phyloP scores from a whole-genome alignment of 2,113 vertebrate genomes.

The Amblyopsis rosae region DNA sequence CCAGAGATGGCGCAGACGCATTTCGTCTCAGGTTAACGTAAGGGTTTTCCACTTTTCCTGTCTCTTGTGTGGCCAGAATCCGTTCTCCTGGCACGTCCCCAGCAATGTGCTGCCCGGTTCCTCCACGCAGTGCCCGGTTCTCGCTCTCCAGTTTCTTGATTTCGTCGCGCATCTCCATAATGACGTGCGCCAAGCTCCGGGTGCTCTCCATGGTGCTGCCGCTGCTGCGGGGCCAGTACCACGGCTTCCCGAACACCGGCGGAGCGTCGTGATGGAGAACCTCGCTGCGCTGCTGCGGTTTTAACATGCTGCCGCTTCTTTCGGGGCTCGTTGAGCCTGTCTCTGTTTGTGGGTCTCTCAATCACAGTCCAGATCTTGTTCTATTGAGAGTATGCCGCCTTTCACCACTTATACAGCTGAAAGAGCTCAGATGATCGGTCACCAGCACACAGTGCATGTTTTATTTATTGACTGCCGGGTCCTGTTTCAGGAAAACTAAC shows the following conservation, averaged over 20 bases:
- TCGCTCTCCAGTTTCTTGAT: conserved; percentile 86
- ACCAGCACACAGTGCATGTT: conserved; percentile 76
- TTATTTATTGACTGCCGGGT: conserved; percentile 85
- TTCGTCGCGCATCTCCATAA: conserved; percentile 85
- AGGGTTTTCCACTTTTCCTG: conserved; percentile 33
- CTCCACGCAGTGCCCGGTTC: conserved; percentile 80
- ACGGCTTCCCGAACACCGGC: conserved; percentile 69
- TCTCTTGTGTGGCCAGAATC: conserved; percentile 1
- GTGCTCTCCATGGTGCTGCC: conserved; percentile 80
- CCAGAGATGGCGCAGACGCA: conserved; percentile 50
- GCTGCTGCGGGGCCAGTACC: conserved; percentile 68
- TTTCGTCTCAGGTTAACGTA: conserved; percentile 57
- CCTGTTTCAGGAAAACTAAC: conserved; percentile 79
- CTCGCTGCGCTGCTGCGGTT: conserved; percentile 37
- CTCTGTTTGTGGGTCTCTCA: conserved; percentile 42
- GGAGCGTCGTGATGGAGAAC: conserved; percentile 16
- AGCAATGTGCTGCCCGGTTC: conserved; percentile 47
- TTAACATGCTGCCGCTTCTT: conserved; percentile 55
- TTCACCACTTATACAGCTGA: conserved; percentile 76
- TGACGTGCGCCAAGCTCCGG: conserved; percentile 76
- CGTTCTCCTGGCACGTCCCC: conserved; percentile 4
- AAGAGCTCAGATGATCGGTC: conserved; percentile 66
- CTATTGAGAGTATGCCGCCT: conserved; percentile 71
- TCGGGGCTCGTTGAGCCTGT: conserved; percentile 15
- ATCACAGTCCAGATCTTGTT: conserved; percentile 65